A percentile compares a stretch with the other conserved stretches of the same genome.
These are phyloP conservation scores for Pseudomyrmex cubaensis DNA, from an alignment of 1,140 invertebrate species.

Conservation along the genomic window DNA sequence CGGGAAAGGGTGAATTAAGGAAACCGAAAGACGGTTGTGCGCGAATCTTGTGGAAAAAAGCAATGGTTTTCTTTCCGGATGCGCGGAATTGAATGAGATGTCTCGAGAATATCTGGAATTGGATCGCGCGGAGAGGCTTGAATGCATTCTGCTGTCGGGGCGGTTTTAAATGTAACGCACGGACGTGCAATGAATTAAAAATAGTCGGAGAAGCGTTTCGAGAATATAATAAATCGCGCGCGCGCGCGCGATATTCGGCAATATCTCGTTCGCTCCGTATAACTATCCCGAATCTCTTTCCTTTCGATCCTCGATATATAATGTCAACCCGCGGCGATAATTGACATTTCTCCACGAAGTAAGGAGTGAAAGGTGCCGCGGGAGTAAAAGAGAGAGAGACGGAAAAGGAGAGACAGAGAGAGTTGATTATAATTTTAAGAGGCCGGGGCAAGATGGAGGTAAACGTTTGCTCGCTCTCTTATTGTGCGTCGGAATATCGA, in stretches of 20 bases:
- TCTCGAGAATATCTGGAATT: background rate
- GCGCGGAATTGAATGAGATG: constrained; percentile 12
- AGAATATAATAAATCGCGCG: background rate
- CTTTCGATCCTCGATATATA: background rate
- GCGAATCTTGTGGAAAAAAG: constrained; percentile 10
- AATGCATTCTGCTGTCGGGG: background rate
- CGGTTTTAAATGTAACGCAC: background rate
- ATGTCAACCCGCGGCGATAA: background rate
- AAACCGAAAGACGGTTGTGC: background rate
- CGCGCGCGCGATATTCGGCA: background rate
- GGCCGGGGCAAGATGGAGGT: constrained; percentile 13
- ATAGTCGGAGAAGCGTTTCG: background rate
- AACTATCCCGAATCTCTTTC: background rate
- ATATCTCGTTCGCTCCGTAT: background rate
- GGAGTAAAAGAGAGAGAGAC: constrained; percentile 1
- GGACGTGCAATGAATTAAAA: background rate
- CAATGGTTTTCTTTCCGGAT: background rate
- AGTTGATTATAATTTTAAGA: constrained; percentile 39
- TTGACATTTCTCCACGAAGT: constrained; percentile 1
- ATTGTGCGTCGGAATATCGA: constrained; percentile 60
- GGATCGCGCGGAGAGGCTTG: background rate
- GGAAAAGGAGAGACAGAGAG: too few species aligned
- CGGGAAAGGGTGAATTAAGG: background rate
- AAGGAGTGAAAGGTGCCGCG: constrained; percentile 26
- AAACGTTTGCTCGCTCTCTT: background rate